Evolutionary conservation across 2,888 invertebrate genomes (phyloP).

Genomic region (Tachystola acroxantha): DNA sequence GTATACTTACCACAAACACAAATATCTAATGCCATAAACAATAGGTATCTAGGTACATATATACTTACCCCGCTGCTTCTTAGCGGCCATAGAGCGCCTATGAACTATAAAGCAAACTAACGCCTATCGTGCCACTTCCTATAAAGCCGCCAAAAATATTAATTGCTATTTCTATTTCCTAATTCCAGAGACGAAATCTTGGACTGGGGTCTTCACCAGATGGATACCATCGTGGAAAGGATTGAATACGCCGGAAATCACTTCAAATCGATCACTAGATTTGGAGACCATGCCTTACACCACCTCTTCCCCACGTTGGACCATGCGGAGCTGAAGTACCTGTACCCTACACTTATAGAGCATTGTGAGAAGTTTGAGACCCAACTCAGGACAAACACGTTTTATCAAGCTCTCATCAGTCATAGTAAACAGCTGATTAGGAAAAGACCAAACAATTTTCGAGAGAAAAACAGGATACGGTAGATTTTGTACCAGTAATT

Average conservation of each 20-base stretch:
- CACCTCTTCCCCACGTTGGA: slow-evolving; percentile 90
- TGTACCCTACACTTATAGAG: slow-evolving; percentile 80
- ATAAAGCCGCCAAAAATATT: too few relatives aligned
- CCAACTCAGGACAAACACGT: slow-evolving; percentile 65
- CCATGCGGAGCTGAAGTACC: slow-evolving; percentile 82
- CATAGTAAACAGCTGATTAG: slow-evolving; percentile 76
- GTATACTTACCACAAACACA: too few relatives aligned
- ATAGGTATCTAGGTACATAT: not conserved
- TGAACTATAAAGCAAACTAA: too few relatives aligned
- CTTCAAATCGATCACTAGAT: slow-evolving; percentile 83
- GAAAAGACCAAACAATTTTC: slow-evolving; percentile 52
- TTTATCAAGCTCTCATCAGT: slow-evolving; percentile 81
- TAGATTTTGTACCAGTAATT: slow-evolving; percentile 1
- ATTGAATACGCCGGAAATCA: slow-evolving; percentile 80
- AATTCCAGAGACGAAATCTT: slow-evolving; percentile 60
- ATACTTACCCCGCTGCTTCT: too few relatives aligned
- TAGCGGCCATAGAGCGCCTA: too few relatives aligned
- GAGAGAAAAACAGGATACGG: slow-evolving; percentile 20
- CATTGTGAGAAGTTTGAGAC: slow-evolving; percentile 82
- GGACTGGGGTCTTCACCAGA: slow-evolving; percentile 89
- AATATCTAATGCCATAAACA: too few relatives aligned
- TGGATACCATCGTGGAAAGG: slow-evolving; percentile 86
- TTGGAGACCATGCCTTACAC: slow-evolving; percentile 88
- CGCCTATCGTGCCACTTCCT: too few relatives aligned
- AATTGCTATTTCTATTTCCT: not conserved